Percentiles rank a stretch among this genome's conserved stretches.
Evolutionary conservation across 1,140 invertebrate genomes (phyloP).

Genomic region (Aphelinus atriplicis): DNA sequence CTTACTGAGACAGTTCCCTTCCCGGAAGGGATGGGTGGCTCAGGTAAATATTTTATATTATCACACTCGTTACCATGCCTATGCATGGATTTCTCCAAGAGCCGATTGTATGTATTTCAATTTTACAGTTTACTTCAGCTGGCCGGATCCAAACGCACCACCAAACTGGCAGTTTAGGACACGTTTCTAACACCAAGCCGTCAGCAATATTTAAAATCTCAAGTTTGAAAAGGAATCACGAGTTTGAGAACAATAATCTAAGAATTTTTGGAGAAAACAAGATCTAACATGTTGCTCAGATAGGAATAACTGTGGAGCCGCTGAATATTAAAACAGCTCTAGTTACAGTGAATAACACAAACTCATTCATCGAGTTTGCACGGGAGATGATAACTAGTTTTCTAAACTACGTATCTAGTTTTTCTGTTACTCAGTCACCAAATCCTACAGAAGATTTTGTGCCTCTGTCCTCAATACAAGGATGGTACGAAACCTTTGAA

Average conservation of each 20-base stretch:
- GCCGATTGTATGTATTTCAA: conserved; percentile 42
- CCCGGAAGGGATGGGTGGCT: conserved; percentile 83
- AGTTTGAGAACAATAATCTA: conserved; percentile 72
- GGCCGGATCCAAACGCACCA: conserved; percentile 89
- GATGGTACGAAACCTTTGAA: conserved; percentile 95
- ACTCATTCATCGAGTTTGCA: conserved; percentile 82
- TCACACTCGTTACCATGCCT: too few species aligned
- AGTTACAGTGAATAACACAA: conserved; percentile 65
- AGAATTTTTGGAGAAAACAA: conserved; percentile 74
- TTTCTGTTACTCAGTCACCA: conserved; percentile 79
- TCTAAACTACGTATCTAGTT: conserved; percentile 92
- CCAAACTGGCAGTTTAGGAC: conserved; percentile 94
- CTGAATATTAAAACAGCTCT: conserved; percentile 70
- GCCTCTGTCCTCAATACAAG: conserved; percentile 85
- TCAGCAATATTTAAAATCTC: conserved; percentile 96
- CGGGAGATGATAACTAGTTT: conserved; percentile 95
- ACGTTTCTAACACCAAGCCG: conserved; percentile 92
- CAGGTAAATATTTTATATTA: conserved; percentile 69
- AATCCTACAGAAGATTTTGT: conserved; percentile 86
- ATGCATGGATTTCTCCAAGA: too few species aligned
- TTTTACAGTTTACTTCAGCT: conserved; percentile 87
- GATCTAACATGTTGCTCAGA: conserved; percentile 90
- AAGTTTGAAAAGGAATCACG: conserved; percentile 82
- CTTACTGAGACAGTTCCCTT: conserved; percentile 89
- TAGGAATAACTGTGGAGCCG: conserved; percentile 92